Evolutionary conservation across 2,888 invertebrate genomes (phyloP), one percentile per base, ranked within the genome.

Genomic region (Noctua janthina): DNA sequence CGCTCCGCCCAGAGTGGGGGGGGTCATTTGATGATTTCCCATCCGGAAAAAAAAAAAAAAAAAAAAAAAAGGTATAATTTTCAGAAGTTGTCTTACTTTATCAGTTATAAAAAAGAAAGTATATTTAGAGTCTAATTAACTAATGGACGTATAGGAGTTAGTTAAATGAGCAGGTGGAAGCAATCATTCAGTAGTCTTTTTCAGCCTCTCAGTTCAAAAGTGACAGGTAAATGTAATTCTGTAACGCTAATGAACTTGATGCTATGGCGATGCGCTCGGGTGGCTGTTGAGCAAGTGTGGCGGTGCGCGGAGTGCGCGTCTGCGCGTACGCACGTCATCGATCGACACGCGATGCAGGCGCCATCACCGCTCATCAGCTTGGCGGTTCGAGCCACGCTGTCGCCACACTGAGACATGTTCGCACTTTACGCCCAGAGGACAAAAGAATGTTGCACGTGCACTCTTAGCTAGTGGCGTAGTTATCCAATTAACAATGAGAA

Each of bases 181-280:
- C 4, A 70, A 6, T 51, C 13, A 20, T 15, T 54, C 39, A 54
- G 20, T 43, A 8, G 7, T 11, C 4, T 13, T 74, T 81, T 59
- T 54, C 59, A 79, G 73, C n/a, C 69, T 66, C 35, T 17, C n/a
- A 35, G 56, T 51, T 79, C 29, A 74, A 51, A 76, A 79, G 51
- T 59, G 35, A 43, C 66, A 79, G 59, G 66, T 82, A 83, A 72
- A 79, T 81, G 71, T 68, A 69, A 80, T 86, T 82, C 68, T 80
- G 76, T 66, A 78, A 86, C 82, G 82, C 82, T 86, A 84, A 84
- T 88, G 80, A 88, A 84, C 85, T 87, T 83, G 74, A 79, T 80
- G 75, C 76, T 74, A 78, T 79, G 72, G 78, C 78, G 79, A 79
- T 82, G 76, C 79, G 82, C 80, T 83, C 76, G 82, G 79, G 78